phyloP scores from a whole-genome alignment of 1,140 invertebrate species.

The Bombus breviceps region DNA sequence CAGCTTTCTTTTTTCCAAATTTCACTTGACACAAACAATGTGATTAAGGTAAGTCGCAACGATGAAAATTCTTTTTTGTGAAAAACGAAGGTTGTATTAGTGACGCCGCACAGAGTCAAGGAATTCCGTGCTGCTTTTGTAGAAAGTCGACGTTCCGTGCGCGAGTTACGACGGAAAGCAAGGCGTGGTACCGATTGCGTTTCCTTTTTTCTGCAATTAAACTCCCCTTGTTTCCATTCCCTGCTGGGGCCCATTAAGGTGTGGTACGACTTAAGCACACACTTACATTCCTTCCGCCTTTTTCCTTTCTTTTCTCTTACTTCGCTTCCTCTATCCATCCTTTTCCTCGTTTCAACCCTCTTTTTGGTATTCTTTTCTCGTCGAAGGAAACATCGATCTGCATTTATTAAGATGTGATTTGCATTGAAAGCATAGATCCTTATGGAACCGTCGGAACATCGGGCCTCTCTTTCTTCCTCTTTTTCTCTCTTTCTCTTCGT shows the following conservation, averaged over 20 bases:
- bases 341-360: background rate
- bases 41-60: background rate
- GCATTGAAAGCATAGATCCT: slow-evolving; percentile 37
- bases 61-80: background rate
- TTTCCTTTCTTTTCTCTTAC: background rate
- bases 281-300: slow-evolving; percentile 46
- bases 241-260: slow-evolving; percentile 60
- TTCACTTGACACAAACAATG: background rate
- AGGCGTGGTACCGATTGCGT: slow-evolving; percentile 50
- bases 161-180: slow-evolving; percentile 24
- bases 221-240: slow-evolving; percentile 47
- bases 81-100: slow-evolving; percentile 3
- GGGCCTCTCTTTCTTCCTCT: background rate
- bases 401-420: slow-evolving; percentile 65
- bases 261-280: slow-evolving; percentile 63
- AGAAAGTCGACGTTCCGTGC: slow-evolving; percentile 8
- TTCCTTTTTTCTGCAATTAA: slow-evolving; percentile 62
- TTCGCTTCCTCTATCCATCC: background rate
- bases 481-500: background rate
- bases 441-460: slow-evolving; percentile 6
- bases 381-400: slow-evolving; percentile 64
- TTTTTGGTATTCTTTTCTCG: slow-evolving; percentile 38
- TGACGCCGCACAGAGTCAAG: background rate
- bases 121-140: slow-evolving; percentile 12
- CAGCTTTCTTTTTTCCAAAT: background rate